Conservation (phyloP, 2,797 vertebrate species). For the Ctenopoma multispine region DNA sequence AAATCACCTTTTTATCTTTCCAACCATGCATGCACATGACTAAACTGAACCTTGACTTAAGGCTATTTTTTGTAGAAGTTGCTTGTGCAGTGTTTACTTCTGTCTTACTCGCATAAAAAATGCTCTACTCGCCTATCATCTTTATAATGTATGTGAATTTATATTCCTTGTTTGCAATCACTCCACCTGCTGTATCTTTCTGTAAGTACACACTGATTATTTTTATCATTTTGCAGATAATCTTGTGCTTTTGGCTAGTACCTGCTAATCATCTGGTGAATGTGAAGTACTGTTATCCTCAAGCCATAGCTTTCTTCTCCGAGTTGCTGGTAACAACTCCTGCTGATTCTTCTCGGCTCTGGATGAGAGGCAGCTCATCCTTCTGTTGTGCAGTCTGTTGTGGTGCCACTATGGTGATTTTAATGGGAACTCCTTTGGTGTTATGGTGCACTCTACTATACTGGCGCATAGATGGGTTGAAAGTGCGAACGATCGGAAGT, state of each 20-base stretch:
- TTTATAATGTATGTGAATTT: background rate
- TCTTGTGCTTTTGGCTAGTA: constrained; percentile 42
- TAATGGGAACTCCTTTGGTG: constrained; percentile 76
- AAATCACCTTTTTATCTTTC: background rate
- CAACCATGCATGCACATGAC: background rate
- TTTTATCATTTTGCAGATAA: background rate
- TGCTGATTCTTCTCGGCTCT: constrained; percentile 82
- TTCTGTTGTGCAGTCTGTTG: constrained; percentile 65
- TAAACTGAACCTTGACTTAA: background rate
- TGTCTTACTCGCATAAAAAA: background rate
- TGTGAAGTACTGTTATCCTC: constrained; percentile 69
- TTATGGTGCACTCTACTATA: constrained; percentile 85
- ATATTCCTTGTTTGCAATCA: background rate
- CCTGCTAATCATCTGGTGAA: constrained; percentile 81
- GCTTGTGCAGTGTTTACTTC: too few relatives aligned
- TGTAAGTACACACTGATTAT: background rate
- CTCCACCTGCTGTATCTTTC: background rate
- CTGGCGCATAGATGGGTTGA: constrained; percentile 86
- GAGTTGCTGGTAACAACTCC: constrained; percentile 85
- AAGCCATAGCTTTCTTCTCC: constrained; percentile 85
- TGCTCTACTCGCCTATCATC: background rate
- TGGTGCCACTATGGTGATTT: constrained; percentile 81
- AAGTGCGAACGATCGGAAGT: constrained; percentile 78
- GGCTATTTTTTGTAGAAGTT: too few relatives aligned
- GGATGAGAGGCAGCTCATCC: constrained; percentile 80